These are phyloP conservation scores for Drosophila dives DNA, from an alignment of 2,888 invertebrate genomes.

Conservation along the genomic window DNA sequence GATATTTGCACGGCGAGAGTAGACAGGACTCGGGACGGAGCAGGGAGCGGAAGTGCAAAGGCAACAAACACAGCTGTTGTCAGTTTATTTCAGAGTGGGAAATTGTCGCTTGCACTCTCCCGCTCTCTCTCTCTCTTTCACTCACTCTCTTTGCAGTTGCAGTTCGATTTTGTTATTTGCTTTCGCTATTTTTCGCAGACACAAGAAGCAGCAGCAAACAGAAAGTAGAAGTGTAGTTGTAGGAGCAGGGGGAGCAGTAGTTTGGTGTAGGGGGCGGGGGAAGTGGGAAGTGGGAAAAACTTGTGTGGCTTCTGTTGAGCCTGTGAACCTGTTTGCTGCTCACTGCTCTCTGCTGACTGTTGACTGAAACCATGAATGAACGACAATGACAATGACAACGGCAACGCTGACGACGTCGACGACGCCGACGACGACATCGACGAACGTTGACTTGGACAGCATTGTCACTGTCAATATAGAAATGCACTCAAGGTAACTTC, in stretches of 20 bases:
- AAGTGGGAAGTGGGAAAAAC: constrained; percentile 44
- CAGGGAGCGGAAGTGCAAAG: constrained; percentile 60
- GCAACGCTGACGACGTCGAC: constrained; percentile 37
- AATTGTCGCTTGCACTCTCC: constrained; percentile 16
- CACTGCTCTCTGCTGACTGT: background rate
- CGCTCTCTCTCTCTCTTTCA: background rate
- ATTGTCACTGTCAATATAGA: constrained; percentile 77
- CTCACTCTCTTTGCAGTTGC: constrained; percentile 32
- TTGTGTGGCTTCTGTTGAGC: constrained; percentile 78
- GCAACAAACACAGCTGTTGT: constrained; percentile 68
- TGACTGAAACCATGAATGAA: constrained; percentile 77
- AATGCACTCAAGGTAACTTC: constrained; percentile 84
- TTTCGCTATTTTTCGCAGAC: constrained; percentile 18
- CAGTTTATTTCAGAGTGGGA: constrained; percentile 41
- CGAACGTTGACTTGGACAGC: constrained; percentile 45
- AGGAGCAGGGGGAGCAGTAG: background rate
- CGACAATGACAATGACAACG: constrained; percentile 33
- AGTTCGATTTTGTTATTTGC: constrained; percentile 22
- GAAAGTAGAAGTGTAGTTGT: constrained; percentile 2
- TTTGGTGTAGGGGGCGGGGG: background rate
- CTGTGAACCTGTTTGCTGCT: constrained; percentile 77
- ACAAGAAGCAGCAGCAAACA: background rate
- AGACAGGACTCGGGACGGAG: constrained; percentile 14
- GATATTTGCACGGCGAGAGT: constrained; percentile 57
- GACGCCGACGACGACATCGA: constrained; percentile 37